Conservation (phyloP, 2,888 invertebrate genomes). For the Caradrina clavipalpis region DNA sequence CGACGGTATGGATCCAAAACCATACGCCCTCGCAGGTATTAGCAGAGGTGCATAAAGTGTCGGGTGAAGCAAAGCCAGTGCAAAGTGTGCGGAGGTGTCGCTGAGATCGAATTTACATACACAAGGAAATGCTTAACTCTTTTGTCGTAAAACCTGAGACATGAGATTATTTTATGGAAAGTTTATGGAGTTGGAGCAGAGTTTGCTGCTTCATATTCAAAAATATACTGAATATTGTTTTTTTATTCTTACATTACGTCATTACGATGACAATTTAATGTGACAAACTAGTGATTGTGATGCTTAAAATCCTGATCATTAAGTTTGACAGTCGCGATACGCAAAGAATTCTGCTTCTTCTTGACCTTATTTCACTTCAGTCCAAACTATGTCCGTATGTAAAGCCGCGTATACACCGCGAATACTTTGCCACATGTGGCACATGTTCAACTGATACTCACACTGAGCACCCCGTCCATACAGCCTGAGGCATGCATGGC, state of each 20-base stretch:
- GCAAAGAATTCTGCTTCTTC: too few species aligned
- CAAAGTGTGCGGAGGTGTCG: slow-evolving; percentile 14
- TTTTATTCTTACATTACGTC: too few species aligned
- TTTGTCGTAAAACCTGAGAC: slow-evolving; percentile 4
- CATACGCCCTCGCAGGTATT: slow-evolving; percentile 22
- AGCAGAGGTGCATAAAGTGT: slow-evolving; percentile 34
- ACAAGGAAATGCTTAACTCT: slow-evolving; percentile 10
- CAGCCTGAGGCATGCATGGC: too few species aligned
- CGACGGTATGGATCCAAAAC: slow-evolving; percentile 21
- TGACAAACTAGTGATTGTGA: too few species aligned
- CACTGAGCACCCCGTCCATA: too few species aligned
- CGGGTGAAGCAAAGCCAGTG: slow-evolving; percentile 27
- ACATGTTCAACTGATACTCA: too few species aligned
- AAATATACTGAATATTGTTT: not conserved
- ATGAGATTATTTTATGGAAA: slow-evolving; percentile 7
- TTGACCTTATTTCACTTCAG: too few species aligned
- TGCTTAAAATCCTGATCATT: too few species aligned
- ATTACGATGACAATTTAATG: too few species aligned
- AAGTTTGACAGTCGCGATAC: too few species aligned
- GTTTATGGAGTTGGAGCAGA: slow-evolving; percentile 3
- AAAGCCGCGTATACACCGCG: too few species aligned
- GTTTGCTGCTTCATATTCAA: not conserved
- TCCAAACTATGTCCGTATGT: not conserved
- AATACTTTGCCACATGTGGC: too few species aligned
- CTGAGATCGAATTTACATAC: slow-evolving; percentile 26